Percentiles rank a stretch among this genome's conserved stretches.
phyloP scores from a whole-genome alignment of 1,140 invertebrate genomes.

The Achatina immaculata region DNA sequence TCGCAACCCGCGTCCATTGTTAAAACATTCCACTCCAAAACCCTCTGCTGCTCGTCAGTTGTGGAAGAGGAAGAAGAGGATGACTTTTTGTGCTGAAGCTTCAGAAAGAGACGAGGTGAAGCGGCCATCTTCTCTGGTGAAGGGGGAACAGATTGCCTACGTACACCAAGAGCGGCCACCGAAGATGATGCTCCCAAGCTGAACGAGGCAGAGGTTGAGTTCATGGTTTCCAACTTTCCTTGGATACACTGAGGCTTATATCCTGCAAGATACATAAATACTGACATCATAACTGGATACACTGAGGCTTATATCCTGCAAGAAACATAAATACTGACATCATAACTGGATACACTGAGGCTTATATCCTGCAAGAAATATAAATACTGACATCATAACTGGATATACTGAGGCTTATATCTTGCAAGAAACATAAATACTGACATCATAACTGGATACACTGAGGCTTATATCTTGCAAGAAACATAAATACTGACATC shows the following conservation, averaged over 20 bases:
- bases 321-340: too few species aligned
- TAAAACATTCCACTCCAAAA: conserved; percentile 36
- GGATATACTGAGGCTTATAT: too few species aligned
- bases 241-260: conserved; percentile 34
- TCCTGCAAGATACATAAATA: too few species aligned
- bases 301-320: too few species aligned
- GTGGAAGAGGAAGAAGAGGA: conserved; percentile 31
- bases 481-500: too few species aligned
- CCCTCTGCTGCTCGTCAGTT: conserved; percentile 31
- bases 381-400: too few species aligned
- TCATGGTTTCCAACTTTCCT: conserved; percentile 4
- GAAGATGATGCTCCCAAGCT: conserved; percentile 6
- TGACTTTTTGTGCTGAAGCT: conserved; percentile 65
- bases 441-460: too few species aligned
- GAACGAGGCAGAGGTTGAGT: conserved; percentile 29
- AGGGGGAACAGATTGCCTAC: conserved; percentile 46
- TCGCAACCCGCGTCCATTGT: conserved; percentile 32
- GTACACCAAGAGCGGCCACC: background rate
- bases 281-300: too few species aligned
- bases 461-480: too few species aligned
- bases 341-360: too few species aligned
- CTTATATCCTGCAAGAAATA: too few species aligned
- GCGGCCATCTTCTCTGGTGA: conserved; percentile 64
- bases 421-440: too few species aligned
- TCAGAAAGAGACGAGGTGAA: conserved; percentile 76